phyloP scores from a whole-genome alignment of 2,888 invertebrate genomes.

The Synanthedon tipuliformis region DNA sequence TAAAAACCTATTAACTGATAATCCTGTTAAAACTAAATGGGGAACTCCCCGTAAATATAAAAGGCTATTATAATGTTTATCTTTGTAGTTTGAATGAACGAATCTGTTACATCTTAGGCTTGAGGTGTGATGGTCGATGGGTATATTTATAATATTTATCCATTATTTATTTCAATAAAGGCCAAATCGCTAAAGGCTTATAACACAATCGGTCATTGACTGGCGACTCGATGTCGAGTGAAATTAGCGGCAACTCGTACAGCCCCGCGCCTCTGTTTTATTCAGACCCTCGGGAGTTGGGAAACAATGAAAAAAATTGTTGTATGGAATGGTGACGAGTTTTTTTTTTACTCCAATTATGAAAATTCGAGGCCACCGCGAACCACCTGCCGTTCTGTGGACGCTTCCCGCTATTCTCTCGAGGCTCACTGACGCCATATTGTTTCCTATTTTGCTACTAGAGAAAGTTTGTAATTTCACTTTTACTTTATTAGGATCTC shows the following conservation, averaged over 20 bases:
- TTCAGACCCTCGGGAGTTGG: constrained; percentile 51
- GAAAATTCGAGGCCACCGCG: constrained; percentile 42
- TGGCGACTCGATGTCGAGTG: constrained; percentile 23
- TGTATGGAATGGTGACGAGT: constrained; percentile 44
- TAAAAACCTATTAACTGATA: no score
- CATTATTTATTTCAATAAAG: not conserved
- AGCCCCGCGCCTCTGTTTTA: constrained; percentile 52
- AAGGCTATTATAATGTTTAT: no score
- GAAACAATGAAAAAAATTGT: constrained; percentile 54
- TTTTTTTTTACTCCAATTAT: constrained; percentile 49
- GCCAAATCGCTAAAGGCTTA: not conserved
- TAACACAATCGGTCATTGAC: constrained; percentile 30
- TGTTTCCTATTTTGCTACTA: constrained; percentile 26
- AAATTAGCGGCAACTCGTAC: constrained; percentile 49
- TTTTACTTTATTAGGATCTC: constrained; percentile 21
- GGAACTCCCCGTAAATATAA: no score
- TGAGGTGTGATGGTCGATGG: no score
- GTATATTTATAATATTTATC: no score
- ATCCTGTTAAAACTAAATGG: no score
- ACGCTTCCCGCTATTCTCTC: constrained; percentile 18
- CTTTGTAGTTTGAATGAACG: no score
- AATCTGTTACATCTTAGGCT: no score
- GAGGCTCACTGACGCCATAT: constrained; percentile 23
- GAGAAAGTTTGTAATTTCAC: constrained; percentile 43
- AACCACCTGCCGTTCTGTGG: constrained; percentile 39